Evolutionary conservation across 2,113 vertebrate genomes (phyloP), one percentile per base, ranked within the genome.

Genomic region (Rynchops niger): DNA sequence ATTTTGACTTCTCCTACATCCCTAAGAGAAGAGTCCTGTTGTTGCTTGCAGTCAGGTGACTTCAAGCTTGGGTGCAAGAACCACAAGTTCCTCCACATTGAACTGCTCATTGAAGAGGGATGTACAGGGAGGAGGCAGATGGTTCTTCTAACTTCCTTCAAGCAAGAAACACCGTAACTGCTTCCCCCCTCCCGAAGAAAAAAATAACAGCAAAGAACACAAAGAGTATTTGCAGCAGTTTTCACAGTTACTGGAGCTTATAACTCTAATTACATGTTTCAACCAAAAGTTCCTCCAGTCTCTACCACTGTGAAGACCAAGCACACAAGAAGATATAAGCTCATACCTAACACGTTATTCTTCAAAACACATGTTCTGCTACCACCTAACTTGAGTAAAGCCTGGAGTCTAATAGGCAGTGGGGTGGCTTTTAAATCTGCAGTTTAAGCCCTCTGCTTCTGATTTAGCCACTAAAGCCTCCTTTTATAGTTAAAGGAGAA

Each of bases 371-470:
- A 3, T 17, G 4, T 80, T 90, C 27, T 84, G 11, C 12, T 81
- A 38, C 50, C 32, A 56, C 6, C 3, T 63, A 66, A 50, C 13
- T 43, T 13, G 8, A 55, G 40, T 14, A 83, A 86, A 86, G 18
- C 4, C n/a, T 36, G 12, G 36, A 8, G 3, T 61, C 32, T 56
- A 27, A 23, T 3, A 61, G 5, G 14, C 32, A 40, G 27, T 0
- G 2, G 15, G 1, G 2, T 26, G 18, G 26, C 16, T 3, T 14
- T 69, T 36, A 32, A 12, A 32, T 9, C 3, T 43, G 11, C 34
- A 88, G 7, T 3, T 82, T 88, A 80, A 86, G 15, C 6, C 11
- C 11, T 80, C 53, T 76, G 9, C 25, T 88, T 81, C 45, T 92
- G 30, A 38, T 34, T 36, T 79, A 69, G 19, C 9, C 23, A 22